Conservation (phyloP, 1,140 invertebrate genomes). For the Calycopis cecrops region DNA sequence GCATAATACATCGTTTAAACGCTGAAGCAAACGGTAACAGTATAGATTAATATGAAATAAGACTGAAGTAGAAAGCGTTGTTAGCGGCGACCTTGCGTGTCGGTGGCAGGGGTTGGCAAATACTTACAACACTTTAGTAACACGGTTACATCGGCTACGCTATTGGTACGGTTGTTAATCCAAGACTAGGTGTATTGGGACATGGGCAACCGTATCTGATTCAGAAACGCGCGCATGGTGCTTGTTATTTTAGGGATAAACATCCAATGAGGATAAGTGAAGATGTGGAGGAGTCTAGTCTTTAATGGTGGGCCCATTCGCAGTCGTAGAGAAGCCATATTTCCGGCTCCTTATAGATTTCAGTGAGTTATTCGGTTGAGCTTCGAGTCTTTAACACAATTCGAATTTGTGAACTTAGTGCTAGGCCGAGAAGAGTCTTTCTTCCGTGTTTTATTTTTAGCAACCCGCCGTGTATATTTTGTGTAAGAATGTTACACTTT, state of each 20-base stretch:
- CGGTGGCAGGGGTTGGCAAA: constrained; percentile 53
- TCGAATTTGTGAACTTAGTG: no score
- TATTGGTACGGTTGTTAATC: constrained; percentile 39
- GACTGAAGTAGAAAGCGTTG: constrained; percentile 66
- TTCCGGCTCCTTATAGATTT: no score
- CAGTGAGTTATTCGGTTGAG: no score
- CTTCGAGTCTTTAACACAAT: no score
- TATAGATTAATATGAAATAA: constrained; percentile 59
- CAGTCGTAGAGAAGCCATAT: not conserved
- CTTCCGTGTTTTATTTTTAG: no score
- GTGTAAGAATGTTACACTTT: no score
- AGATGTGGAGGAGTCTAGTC: no score
- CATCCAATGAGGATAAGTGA: no score
- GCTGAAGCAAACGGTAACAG: constrained; percentile 71
- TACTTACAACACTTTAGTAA: constrained; percentile 69
- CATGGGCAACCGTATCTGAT: constrained; percentile 28
- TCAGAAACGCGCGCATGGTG: constrained; percentile 30
- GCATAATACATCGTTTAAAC: constrained; percentile 70
- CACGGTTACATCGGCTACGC: constrained; percentile 42
- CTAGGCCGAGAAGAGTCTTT: no score
- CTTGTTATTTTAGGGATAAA: constrained; percentile 29
- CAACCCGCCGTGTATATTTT: no score
- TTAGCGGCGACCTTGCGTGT: constrained; percentile 44
- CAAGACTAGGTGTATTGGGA: constrained; percentile 49
- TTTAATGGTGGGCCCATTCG: no score